Base-by-base conservation (phyloP, 2,888 invertebrate species). In the Melitaea athalia region DNA sequence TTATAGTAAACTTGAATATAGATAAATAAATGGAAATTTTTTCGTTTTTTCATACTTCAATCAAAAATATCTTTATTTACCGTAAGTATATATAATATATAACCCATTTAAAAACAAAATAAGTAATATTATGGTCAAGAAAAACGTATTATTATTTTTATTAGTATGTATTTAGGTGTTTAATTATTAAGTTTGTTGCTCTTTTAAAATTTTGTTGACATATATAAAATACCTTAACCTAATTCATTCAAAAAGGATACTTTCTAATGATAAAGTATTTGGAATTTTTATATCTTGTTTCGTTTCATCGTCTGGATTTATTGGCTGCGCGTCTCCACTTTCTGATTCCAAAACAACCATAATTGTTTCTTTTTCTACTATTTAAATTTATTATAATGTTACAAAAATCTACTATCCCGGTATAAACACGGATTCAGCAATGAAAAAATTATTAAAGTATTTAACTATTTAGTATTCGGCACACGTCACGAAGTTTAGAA, bases 211-310 rank as follows among this genome's bases (percentile, higher is more conserved):
- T 31, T 14, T 14, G 31, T 33, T n/a, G 31, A 1, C 12, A 7
- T 33, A 7, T 33, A 14, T 7, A 55, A 55, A 11, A 11, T 11
- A 24, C 12, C 24, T 8, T 31, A 24, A 24, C 12, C 7, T 15
- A 24, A 57, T 64, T 43, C 5, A 50, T 66, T 66, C 73, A 42
- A 74, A 92, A 94, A 94, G 94, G 93, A 94, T 94, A 94, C 94
- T 93, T 90, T 94, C 94, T 85, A 94, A 83, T 70, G 93, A 85
- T 78, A 94, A 81, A 33, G 90, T 82, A 74, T 82, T 89, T 33
- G 86, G 79, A 66, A 84, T 72, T 81, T 91, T 91, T 6, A 75
- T 74, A 74, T 89, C 88, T 70, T 85, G 83, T 80, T 88, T 89
- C 62, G 82, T 83, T 49, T 74, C 75, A 74, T 87, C 87, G 68